phyloP scores from a whole-genome alignment of 2,888 invertebrate species.

The Chaetogeoica ovagalla region DNA sequence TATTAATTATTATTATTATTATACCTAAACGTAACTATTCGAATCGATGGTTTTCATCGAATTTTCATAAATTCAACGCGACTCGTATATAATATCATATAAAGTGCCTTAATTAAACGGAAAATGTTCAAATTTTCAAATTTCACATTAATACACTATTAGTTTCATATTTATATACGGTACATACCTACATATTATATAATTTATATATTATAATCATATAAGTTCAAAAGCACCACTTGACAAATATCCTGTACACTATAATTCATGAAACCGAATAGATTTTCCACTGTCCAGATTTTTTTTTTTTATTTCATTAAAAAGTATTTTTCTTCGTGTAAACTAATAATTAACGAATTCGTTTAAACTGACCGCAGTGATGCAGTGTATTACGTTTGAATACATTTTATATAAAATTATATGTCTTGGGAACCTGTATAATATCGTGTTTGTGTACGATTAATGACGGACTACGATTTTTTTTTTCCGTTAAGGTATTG shows the following conservation, averaged over 20 bases:
- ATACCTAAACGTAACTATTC: not conserved
- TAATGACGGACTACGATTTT: not conserved
- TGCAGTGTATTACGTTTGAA: not conserved
- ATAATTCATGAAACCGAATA: not conserved
- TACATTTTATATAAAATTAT: not conserved
- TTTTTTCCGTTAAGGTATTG: slow-evolving; percentile 65
- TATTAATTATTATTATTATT: no score
- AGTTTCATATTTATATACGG: not conserved
- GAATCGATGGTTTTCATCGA: not conserved
- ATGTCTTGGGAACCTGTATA: not conserved
- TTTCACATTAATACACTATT: not conserved
- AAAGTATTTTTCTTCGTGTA: not conserved
- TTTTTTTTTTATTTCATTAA: not conserved
- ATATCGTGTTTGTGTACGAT: not conserved
- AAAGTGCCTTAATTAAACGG: not conserved
- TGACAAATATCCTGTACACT: not conserved
- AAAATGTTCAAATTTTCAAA: not conserved
- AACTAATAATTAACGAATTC: not conserved
- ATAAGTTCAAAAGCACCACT: not conserved
- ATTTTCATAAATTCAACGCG: not conserved
- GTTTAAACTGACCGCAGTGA: not conserved
- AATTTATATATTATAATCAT: not conserved
- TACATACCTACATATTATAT: not conserved
- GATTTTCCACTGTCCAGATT: not conserved
- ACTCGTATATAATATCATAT: not conserved